phyloP scores from a whole-genome alignment of 1,140 invertebrate species.

The Brachionus asplanchnoidis region DNA sequence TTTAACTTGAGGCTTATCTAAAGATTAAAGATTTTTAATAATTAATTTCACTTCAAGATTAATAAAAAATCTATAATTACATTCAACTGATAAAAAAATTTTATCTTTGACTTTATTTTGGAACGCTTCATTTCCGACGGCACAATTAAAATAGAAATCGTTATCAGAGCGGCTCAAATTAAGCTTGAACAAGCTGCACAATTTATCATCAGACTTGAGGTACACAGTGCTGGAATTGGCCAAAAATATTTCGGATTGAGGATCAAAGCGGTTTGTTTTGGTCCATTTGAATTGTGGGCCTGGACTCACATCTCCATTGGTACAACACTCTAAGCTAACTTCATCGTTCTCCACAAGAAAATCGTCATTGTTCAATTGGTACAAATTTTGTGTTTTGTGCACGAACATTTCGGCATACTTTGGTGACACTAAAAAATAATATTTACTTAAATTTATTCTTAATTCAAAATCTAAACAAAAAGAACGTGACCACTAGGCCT shows the following conservation, averaged over 20 bases:
- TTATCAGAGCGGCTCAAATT: constrained; percentile 19
- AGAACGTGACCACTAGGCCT: not conserved
- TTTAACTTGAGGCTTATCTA: constrained; percentile 31
- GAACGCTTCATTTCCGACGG: constrained; percentile 10
- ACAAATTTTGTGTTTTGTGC: not conserved
- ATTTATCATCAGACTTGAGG: not conserved
- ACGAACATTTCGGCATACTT: constrained; percentile 12
- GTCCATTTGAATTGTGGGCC: constrained; percentile 8
- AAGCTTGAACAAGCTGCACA: not conserved
- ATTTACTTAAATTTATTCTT: not conserved
- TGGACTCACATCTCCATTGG: constrained; percentile 2
- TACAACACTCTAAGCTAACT: constrained; percentile 17
- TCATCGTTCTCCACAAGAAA: not conserved
- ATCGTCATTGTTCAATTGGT: not conserved
- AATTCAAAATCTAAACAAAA: not conserved
- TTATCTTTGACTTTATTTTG: constrained; percentile 27
- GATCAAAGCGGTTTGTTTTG: not conserved
- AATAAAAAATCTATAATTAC: constrained; percentile 12
- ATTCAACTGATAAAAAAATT: constrained; percentile 27
- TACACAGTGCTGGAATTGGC: not conserved
- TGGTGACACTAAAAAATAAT: constrained; percentile 38
- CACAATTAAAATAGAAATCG: constrained; percentile 28
- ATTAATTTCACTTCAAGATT: not conserved
- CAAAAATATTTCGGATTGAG: not conserved
- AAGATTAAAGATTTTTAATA: not conserved